Base-by-base conservation (phyloP, 2,113 vertebrate species). In the Cyanistes caeruleus region DNA sequence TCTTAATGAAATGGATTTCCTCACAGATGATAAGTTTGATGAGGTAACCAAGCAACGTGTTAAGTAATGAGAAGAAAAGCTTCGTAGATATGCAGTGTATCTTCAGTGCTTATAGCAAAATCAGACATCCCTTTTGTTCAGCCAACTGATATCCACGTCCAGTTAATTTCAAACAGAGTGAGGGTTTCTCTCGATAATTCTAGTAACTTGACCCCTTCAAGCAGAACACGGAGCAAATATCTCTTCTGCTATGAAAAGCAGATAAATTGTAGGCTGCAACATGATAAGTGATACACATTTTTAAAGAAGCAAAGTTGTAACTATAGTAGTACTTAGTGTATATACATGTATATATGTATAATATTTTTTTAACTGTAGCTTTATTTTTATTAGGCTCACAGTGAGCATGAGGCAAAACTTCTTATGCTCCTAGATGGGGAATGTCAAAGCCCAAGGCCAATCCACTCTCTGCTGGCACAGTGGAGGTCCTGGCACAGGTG, bases 11-110 rank as follows among this genome's bases (percentile, higher is more conserved):
- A 72, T 69, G 55, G 43, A 5, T 86, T 95, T 95, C 75, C 70
- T 94, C 39, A 46, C 17, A 81, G 69, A 91, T 89, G 46, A 94
- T 44, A 93, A 81, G 37, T 93, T 93, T 82, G 79, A 87, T 93
- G 92, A 94, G 46, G 88, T 95, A 94, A 87, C 90, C 60, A 95
- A 94, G 96, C 96, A 95, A 94, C 94, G 74, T 55, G 31, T 90
- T 95, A 93, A 96, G 62, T 85, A 96, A 94, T 46, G 53, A 84
- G 88, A 96, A 92, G 77, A 89, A 96, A 94, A 92, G 22, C 88
- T 92, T 93, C 48, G 73, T 82, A 73, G 88, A 87, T 81, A 76
- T 14, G 41, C 65, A 82, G 33, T 5, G 1, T 84, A 58, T 86
- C 76, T 89, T 84, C 60, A 67, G 56, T 65, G 48, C 74, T 84